Conservation (phyloP, 2,888 invertebrate genomes). For the Cephus nigrinus region DNA sequence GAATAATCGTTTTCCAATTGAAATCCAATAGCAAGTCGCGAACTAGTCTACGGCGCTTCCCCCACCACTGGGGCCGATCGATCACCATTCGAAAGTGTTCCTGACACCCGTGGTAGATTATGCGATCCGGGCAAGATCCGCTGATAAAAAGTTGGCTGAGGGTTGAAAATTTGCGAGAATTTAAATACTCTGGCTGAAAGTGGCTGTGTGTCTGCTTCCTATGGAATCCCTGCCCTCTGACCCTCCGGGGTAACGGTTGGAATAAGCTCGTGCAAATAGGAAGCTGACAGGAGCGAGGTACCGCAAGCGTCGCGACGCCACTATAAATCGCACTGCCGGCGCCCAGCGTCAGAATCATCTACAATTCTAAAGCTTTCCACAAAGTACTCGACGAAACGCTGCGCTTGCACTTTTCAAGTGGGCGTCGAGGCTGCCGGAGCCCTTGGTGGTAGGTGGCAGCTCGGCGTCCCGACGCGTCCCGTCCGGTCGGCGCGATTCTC, state of each 20-base stretch:
- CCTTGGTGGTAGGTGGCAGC: conserved; percentile 6
- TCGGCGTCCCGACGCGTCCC: conserved; percentile 18
- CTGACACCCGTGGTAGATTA: conserved; percentile 44
- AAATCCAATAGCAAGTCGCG: conserved; percentile 56
- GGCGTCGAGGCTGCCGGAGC: conserved; percentile 30
- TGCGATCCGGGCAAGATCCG: not conserved
- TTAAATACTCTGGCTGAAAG: conserved; percentile 45
- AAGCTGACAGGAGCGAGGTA: conserved; percentile 18
- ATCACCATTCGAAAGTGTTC: conserved; percentile 57
- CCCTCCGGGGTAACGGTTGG: conserved; percentile 5
- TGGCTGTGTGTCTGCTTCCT: not conserved
- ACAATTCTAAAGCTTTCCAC: conserved; percentile 66
- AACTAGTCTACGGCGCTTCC: conserved; percentile 16
- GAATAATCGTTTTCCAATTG: conserved; percentile 66
- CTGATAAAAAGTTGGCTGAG: not conserved
- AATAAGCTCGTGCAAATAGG: conserved; percentile 2
- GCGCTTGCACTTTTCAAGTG: conserved; percentile 64
- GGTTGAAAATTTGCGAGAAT: conserved; percentile 41
- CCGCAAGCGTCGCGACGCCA: conserved; percentile 30
- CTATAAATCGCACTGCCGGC: conserved; percentile 22
- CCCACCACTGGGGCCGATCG: conserved; percentile 37
- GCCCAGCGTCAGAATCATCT: conserved; percentile 44
- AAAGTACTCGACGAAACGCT: conserved; percentile 66
- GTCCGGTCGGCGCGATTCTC: conserved; percentile 39
- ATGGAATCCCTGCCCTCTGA: conserved; percentile 26